These are phyloP conservation scores for Linepithema humile DNA, from an alignment of 1,140 invertebrate genomes.

Conservation along the genomic window DNA sequence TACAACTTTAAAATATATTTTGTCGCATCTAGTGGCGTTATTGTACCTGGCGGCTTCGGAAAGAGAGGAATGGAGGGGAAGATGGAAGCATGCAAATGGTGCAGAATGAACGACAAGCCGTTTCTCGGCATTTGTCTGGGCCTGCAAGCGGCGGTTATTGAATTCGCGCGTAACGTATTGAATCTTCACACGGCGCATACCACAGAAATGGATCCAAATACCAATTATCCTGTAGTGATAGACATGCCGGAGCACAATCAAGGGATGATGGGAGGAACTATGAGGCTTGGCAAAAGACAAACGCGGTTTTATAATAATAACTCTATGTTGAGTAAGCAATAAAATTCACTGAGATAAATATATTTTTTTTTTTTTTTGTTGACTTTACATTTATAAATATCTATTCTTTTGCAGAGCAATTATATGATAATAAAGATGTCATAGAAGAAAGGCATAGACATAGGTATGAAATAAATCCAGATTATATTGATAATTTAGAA, in stretches of 20 bases:
- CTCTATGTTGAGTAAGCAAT: constrained; percentile 89
- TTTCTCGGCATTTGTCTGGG: constrained; percentile 98
- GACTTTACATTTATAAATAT: not conserved
- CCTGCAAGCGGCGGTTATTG: constrained; percentile 98
- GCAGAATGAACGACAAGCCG: constrained; percentile 94
- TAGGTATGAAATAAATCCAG: constrained; percentile 97
- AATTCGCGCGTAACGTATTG: constrained; percentile 96
- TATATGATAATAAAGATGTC: constrained; percentile 93
- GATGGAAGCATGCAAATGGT: constrained; percentile 97
- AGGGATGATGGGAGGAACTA: constrained; percentile 97
- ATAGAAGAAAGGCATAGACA: constrained; percentile 99
- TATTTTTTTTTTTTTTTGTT: not conserved
- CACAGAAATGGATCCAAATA: constrained; percentile 92
- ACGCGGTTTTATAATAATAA: constrained; percentile 90
- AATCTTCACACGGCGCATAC: constrained; percentile 92
- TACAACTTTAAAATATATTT: constrained; percentile 45
- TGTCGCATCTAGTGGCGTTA: constrained; percentile 89
- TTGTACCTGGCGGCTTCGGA: constrained; percentile 99
- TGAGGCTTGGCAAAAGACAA: constrained; percentile 96
- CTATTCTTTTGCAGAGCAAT: constrained; percentile 86
- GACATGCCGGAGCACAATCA: constrained; percentile 99
- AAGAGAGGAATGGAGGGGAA: constrained; percentile 98
- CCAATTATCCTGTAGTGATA: constrained; percentile 93
- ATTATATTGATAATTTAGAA: constrained; percentile 92
- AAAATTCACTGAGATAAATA: not conserved